phyloP scores from a whole-genome alignment of 2,113 vertebrate species.

The Eulacestoma nigropectus region DNA sequence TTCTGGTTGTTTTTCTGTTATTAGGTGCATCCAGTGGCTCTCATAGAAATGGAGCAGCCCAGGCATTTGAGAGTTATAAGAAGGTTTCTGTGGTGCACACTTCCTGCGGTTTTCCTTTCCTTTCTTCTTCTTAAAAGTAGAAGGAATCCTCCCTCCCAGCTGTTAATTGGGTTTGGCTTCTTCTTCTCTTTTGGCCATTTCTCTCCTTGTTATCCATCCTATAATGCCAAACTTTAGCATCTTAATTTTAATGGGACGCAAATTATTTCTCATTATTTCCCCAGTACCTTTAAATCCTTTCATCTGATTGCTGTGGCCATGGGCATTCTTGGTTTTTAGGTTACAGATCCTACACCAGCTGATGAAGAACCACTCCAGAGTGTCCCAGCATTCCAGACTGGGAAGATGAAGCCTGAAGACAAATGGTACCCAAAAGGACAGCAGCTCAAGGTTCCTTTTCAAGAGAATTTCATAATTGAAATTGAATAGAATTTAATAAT shows the following conservation, averaged over 20 bases:
- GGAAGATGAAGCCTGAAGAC: slow-evolving; percentile 42
- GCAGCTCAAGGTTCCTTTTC: slow-evolving; percentile 69
- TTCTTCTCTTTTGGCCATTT: background rate
- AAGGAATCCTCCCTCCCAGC: background rate
- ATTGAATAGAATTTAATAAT: background rate
- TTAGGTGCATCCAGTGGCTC: background rate
- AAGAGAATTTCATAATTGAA: background rate
- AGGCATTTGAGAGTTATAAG: background rate
- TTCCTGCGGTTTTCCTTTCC: background rate
- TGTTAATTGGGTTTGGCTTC: background rate
- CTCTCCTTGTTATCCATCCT: background rate
- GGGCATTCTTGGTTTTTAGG: slow-evolving; percentile 26
- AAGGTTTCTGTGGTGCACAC: background rate
- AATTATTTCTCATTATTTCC: background rate
- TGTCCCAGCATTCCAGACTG: background rate
- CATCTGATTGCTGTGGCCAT: background rate
- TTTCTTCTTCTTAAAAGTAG: background rate
- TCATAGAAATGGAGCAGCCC: background rate
- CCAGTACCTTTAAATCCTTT: background rate
- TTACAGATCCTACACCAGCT: background rate
- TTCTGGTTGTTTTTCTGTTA: background rate
- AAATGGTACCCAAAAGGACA: slow-evolving; percentile 70
- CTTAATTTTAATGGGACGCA: background rate
- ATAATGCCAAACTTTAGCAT: background rate
- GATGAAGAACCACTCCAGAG: background rate